Base-by-base conservation (phyloP, 2,113 vertebrate genomes). In the Sialia sialis region DNA sequence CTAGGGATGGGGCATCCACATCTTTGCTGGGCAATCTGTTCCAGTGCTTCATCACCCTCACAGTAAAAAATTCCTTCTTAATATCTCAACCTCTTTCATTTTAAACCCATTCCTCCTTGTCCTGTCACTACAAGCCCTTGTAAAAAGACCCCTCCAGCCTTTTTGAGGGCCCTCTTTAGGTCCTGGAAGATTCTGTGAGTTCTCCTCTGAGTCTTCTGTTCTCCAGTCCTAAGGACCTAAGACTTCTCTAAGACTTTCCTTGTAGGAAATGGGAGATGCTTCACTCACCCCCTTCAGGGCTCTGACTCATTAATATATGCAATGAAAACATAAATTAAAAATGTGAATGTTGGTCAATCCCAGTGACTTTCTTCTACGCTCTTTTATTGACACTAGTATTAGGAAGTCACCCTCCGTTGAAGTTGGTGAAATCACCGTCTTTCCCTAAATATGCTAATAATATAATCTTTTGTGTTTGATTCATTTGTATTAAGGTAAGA, bases 111-210 rank as follows among this genome's bases (percentile, higher is more conserved):
- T 54, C 7, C 7, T 29, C 16, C n/a, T 54, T 46, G 13, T 75
- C 46, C 20, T 54, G 1, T 60, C 27, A 14, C 27, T 52, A 12
- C 22, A 27, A 23, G 16, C 23, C 1, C 15, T 39, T 7, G 16
- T 25, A 10, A 25, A 38, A 54, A n/a, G 22, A 38, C 8, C 7
- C 23, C 12, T 9, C 11, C 29, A 43, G 1, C 58, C 29, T 34
- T 77, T 11, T 2, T 44, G 3, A 43, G 32, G 25, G 1, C 1
- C 8, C 11, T 7, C 7, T 67, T 66, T 4, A 51, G 1, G 13
- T 29, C 19, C 18, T 48, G 10, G 16, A 29, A 68, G 13, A 7
- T 10, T 3, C 18, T 29, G 0, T 29, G 16, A n/a, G 4, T 12
- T 78, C 6, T 54, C 22, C 6, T 41, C 0, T 0, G 12, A 55